Evolutionary conservation across 1,140 invertebrate species (phyloP), one percentile per base, ranked within the genome.

Genomic region (Zaprionus ornatus): DNA sequence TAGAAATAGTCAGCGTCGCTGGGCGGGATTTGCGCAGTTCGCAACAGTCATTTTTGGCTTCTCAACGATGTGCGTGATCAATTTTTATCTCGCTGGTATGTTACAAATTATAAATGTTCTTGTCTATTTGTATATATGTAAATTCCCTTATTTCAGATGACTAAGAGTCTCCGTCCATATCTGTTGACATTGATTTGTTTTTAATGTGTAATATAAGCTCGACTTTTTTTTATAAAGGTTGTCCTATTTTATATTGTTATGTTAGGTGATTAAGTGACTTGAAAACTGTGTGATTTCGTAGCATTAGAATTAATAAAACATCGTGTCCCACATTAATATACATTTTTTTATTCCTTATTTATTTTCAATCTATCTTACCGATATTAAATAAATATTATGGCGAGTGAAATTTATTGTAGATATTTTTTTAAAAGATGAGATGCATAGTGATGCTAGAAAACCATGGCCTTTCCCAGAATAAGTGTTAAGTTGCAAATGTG

Each of bases 11-110:
- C 17, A 70, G 3, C 92, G 92, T 29, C 93, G 93, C 40, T 82
- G 83, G 12, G 95, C 95, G 4, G 95, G 96, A 15, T 82, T 95
- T 54, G 69, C 94, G 0, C 95, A 96, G 86, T 94, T 96, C 62
- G 42, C 94, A 0, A 92, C 95, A 0, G 93, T 95, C 0, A 52
- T 88, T 5, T 54, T 93, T 13, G 96, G 96, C 15, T 96, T 96
- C 86, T 77, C 86, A 1, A 55, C 94, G 10, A 96, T 96, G 94
- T 95, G 94, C 54, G 61, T 93, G 0, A 76, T 95, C 52, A 94
- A 93, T 66, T 93, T 85, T 77, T 94, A 93, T 79, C 82, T 95
- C 32, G 91, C 92, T 90, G 88, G 91, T 92, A 72, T 27, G 80
- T 79, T 56, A 23, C 59, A 45, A 40, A 32, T 9, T 45, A 23